Base-by-base conservation (phyloP, 2,113 vertebrate genomes). In the Thalassarche chlororhynchos region DNA sequence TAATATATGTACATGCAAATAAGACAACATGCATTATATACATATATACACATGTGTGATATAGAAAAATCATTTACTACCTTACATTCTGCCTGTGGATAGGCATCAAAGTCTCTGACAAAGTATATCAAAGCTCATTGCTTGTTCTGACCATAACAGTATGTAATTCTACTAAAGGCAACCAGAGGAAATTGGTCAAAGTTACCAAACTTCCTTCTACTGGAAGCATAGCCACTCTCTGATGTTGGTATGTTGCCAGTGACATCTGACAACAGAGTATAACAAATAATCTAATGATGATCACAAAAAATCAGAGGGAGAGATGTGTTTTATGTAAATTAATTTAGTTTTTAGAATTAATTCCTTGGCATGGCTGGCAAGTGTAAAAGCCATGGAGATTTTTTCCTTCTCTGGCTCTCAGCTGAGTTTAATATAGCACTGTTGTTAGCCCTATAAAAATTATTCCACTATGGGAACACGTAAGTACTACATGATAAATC, bases 271-370 rank as follows among this genome's bases (percentile, higher is more conserved):
- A 72, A 79, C 38, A 25, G 32, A 76, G 36, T 69, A n/a, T 57
- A 80, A 79, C 70, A 95, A 93, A 90, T 77, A 95, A 90, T 79
- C 42, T 87, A 68, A 79, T 68, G 81, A 34, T 94, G 61, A 94
- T 93, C 52, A 71, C 88, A 84, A 46, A 84, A 93, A 84, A 79
- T 38, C 85, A 29, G 38, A 90, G 54, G 21, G 55, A 91, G 77
- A 79, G 61, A 82, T 60, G 52, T 83, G 52, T 29, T 90, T 71
- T 91, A 84, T 75, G 70, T 44, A 84, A 88, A 93, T 90, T 86
- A 77, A 94, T 92, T 90, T 88, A 36, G 19, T 23, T 88, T 76
- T 92, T 74, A 93, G 54, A 92, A 94, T 83, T 65, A 90, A 80
- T 85, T 95, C 54, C 54, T 92, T 84, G 76, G 44, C 79, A 77